Evolutionary conservation across 2,797 vertebrate species (phyloP).

Genomic region (Heliangelus exortis): DNA sequence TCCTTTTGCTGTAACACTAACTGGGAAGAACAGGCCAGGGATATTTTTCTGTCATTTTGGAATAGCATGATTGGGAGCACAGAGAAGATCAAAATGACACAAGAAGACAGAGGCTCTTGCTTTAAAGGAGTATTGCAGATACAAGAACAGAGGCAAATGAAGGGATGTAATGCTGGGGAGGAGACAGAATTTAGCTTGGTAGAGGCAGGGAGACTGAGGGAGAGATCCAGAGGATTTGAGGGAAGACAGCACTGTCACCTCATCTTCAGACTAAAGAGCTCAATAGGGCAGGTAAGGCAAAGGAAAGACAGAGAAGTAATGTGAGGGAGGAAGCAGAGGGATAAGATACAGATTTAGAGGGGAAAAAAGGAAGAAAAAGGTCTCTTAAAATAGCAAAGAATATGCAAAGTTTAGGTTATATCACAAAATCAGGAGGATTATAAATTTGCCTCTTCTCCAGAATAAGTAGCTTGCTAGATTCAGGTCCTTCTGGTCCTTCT

Average conservation of each 20-base stretch:
- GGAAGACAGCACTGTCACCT: neutral
- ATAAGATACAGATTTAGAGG: neutral
- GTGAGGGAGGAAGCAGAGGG: neutral
- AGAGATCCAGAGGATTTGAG: neutral
- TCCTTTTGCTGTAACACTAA: neutral
- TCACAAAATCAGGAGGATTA: neutral
- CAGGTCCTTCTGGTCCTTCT: neutral
- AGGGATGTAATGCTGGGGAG: neutral
- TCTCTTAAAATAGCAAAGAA: neutral
- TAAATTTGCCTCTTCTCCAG: neutral
- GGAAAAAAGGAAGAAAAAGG: neutral
- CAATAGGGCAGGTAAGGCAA: neutral
- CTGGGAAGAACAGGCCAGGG: constrained; percentile 30
- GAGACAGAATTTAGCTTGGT: constrained; percentile 5
- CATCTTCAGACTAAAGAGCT: neutral
- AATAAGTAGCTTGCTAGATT: neutral
- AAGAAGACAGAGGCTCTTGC: constrained; percentile 18
- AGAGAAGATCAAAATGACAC: constrained; percentile 56
- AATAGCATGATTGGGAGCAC: constrained; percentile 7
- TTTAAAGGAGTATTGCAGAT: constrained; percentile 46
- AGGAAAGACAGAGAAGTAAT: neutral
- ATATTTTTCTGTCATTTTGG: constrained; percentile 54
- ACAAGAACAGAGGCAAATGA: neutral
- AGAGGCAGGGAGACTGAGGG: neutral
- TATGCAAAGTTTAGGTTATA: neutral